Percentiles rank a stretch among this genome's conserved stretches.
Conservation (phyloP, 2,888 invertebrate species). For the Perdita meconis region DNA sequence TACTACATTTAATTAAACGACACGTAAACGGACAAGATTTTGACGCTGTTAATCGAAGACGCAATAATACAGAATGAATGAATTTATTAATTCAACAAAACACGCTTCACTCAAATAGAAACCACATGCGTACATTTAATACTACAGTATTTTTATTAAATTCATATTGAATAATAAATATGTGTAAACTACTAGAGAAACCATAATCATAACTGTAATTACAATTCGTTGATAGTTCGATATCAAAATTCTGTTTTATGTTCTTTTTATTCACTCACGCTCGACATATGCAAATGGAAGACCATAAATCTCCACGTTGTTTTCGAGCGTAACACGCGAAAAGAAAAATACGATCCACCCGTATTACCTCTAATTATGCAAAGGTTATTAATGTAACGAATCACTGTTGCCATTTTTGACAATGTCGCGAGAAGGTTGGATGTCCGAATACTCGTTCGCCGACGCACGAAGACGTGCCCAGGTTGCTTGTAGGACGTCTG, state of each 20-base stretch:
- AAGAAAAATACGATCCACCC: not conserved
- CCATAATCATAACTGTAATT: too few species aligned
- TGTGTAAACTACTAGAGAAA: too few species aligned
- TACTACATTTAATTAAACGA: too few species aligned
- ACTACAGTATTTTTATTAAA: too few species aligned
- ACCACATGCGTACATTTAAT: too few species aligned
- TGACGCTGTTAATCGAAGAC: too few species aligned
- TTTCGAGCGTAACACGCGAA: not conserved
- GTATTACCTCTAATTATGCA: not conserved
- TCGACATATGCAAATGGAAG: not conserved
- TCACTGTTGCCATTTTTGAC: conserved; percentile 50
- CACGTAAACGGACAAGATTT: too few species aligned
- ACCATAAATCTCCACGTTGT: not conserved
- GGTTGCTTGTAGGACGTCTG: conserved; percentile 10
- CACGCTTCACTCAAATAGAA: too few species aligned
- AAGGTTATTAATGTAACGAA: conserved; percentile 46
- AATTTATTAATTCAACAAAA: too few species aligned
- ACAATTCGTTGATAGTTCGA: too few species aligned
- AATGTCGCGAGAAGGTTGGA: conserved; percentile 21
- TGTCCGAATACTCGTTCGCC: conserved; percentile 61
- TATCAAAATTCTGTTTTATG: not conserved
- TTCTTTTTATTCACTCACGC: not conserved
- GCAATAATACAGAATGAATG: too few species aligned
- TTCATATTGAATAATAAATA: too few species aligned
- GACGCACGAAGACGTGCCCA: conserved; percentile 50